Evolutionary conservation across 2,113 vertebrate species (phyloP), one percentile per base, ranked within the genome.

Genomic region (Oceanites oceanicus): DNA sequence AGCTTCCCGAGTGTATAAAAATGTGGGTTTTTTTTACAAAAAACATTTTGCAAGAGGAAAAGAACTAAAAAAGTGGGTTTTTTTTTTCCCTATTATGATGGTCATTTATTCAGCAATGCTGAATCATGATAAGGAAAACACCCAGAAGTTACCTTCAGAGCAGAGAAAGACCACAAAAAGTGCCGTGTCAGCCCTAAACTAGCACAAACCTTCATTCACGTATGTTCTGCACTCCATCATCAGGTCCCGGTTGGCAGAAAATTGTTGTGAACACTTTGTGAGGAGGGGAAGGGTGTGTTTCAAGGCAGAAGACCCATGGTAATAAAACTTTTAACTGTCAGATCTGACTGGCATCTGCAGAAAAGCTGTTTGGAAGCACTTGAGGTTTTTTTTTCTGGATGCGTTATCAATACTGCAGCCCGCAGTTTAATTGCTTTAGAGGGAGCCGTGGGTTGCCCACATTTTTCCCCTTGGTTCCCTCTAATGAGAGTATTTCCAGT

Each of bases 401-500:
- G 3, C 2, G 4, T 94, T 95, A 89, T 94, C 92, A 75, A 15
- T 92, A 77, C 83, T 10, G 6, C 49, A 84, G 90, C 86, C 81
- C 1, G 0, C 75, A 73, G 89, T 92, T 90, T 94, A 94, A 95
- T 92, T 97, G 95, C 90, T 92, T 90, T 59, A 86, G 84, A 94
- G 71, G 63, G 56, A 92, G 84, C 65, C 1, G 1, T 84, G 62
- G 68, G 86, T 94, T 94, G 74, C 84, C 68, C 40, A 23, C 77
- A 8, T 90, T 94, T 92, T 89, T 65, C 86, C 70, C 81, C 40
- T 91, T 89, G 58, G 68, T 96, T 96, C 74, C 58, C 45, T 87
- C 78, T 96, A 97, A 97, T 96, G 88, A 96, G 73, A 93, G 63
- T 91, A 94, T 96, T 96, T 95, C 81, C 78, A 97, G 93, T 94